Evolutionary conservation across 1,140 invertebrate species (phyloP).

Genomic region (Dysdera silvatica): DNA sequence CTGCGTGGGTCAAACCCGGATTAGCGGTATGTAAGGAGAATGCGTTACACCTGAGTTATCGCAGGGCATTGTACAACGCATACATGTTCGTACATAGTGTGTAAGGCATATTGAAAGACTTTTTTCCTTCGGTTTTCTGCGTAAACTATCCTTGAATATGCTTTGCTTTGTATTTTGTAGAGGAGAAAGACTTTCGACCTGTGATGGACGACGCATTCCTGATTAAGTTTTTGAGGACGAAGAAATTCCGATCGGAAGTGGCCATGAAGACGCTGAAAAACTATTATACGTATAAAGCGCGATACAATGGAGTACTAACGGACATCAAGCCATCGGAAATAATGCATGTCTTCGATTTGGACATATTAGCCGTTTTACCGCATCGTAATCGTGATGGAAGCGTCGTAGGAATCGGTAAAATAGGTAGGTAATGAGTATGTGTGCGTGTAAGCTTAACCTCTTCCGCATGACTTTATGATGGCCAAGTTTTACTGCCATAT

Average conservation of each 20-base stretch:
- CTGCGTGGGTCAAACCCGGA: too few relatives aligned
- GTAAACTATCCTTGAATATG: too few relatives aligned
- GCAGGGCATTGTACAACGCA: too few relatives aligned
- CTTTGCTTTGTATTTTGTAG: background rate
- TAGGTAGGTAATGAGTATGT: background rate
- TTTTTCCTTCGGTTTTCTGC: too few relatives aligned
- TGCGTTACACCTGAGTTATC: too few relatives aligned
- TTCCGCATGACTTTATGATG: too few relatives aligned
- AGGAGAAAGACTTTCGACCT: slow-evolving; percentile 12
- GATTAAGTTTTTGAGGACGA: slow-evolving; percentile 13
- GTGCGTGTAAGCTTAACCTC: too few relatives aligned
- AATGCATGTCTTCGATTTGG: background rate
- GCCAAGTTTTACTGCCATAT: too few relatives aligned
- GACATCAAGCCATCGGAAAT: slow-evolving; percentile 1
- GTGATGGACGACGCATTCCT: slow-evolving; percentile 9
- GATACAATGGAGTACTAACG: background rate
- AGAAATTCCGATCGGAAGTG: slow-evolving; percentile 11
- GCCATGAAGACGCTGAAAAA: slow-evolving; percentile 9
- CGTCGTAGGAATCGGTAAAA: background rate
- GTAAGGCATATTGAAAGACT: too few relatives aligned
- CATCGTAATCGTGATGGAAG: background rate
- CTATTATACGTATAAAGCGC: slow-evolving; percentile 12
- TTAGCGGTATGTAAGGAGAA: too few relatives aligned
- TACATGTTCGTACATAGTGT: too few relatives aligned
- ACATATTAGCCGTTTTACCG: background rate